Evolutionary conservation across 1,140 invertebrate species (phyloP), one percentile per base, ranked within the genome.

Genomic region (Drosophila sproati): DNA sequence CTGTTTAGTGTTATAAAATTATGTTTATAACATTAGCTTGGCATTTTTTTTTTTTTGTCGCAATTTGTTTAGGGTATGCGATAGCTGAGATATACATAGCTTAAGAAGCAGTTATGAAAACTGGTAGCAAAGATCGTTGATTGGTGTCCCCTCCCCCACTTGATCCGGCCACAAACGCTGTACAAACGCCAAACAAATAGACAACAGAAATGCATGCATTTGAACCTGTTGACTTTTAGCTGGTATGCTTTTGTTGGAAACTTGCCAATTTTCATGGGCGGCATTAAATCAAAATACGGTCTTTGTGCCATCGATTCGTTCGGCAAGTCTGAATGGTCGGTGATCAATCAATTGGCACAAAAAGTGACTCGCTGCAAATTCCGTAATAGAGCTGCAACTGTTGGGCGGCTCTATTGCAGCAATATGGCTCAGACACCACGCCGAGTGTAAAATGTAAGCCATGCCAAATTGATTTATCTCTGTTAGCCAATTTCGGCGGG

Each of bases 241-340:
- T 55, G 3, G 37, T 20, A 20, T 20, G 74, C 34, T 35, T 54
- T 68, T 45, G 47, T 62, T n/a, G 60, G 29, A 39, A 43, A 47
- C 10, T 70, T 50, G 59, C 31, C 31, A 34, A 67, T 71, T 78
- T 78, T 77, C 78, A 79, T 79, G 82, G 82, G 82, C 78, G 68
- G 78, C 82, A 77, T 75, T 69, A 59, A 78, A 70, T 72, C 77
- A 80, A 77, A 71, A 78, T 61, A 34, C 48, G 59, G 35, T 7
- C 63, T 62, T 73, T 70, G 68, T 66, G 63, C 69, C 29, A 72
- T 48, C 45, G 35, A 61, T 43, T 71, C 48, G 37, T 43, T 35
- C 20, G 50, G 3, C 56, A 45, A 12, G 5, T 32, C 37, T 69
- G 68, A 60, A 72, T 72, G 56, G 47, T 41, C 41, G 66, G 64